A percentile compares a stretch with the other conserved stretches of the same genome.
Conservation (phyloP, 2,797 vertebrate species). For the Diglossa cyanea region DNA sequence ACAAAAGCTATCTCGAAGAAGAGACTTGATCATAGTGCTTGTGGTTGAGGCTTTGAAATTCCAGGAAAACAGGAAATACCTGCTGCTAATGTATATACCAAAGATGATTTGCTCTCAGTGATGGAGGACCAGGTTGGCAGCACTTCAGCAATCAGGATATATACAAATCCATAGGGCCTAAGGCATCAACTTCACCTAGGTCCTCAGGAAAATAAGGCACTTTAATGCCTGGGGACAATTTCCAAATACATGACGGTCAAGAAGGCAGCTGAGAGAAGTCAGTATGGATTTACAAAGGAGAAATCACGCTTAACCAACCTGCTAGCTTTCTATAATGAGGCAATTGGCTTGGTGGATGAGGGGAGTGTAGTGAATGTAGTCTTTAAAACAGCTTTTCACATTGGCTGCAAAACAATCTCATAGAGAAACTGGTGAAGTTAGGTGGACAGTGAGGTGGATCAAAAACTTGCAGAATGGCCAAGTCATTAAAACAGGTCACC, state of each 20-base stretch:
- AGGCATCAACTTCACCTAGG: not conserved
- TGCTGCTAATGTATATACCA: not conserved
- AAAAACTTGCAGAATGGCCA: not conserved
- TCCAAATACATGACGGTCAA: not conserved
- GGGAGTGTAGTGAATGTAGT: not conserved
- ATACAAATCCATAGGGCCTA: not conserved
- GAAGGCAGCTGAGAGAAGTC: not conserved
- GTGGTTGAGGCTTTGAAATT: not conserved
- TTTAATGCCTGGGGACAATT: not conserved
- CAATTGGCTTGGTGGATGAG: not conserved
- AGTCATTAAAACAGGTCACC: not conserved
- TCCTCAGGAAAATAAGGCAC: not conserved
- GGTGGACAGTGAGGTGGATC: not conserved
- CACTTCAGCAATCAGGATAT: not conserved
- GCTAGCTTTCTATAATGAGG: not conserved
- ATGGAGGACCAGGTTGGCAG: not conserved
- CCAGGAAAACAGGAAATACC: not conserved
- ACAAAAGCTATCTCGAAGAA: not conserved
- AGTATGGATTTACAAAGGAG: not conserved
- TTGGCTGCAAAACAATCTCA: not conserved
- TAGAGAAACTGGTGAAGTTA: not conserved
- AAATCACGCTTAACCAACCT: not conserved
- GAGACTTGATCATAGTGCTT: not conserved
- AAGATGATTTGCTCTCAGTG: not conserved
- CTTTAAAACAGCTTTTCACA: not conserved